Evolutionary conservation across 1,140 invertebrate species (phyloP), one percentile per base, ranked within the genome.

Genomic region (Pseudoatta argentina): DNA sequence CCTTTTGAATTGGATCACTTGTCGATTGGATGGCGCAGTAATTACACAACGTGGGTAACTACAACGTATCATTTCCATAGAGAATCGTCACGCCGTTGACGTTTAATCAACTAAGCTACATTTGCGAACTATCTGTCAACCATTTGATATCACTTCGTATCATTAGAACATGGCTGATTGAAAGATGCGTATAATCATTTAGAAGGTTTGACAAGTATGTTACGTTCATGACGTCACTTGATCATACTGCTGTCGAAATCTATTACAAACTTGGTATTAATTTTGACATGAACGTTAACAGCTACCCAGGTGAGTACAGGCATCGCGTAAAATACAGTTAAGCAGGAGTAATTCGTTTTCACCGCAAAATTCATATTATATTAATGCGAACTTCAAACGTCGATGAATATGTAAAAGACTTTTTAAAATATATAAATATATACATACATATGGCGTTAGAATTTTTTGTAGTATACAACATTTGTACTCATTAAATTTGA

Each of bases 1-100:
- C 89, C 89, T 91, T 89, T 89, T 89, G 87, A 91, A 91, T 82
- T 83, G 71, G 61, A 91, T 91, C 88, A 91, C 85, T 86, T 64
- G 78, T 73, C 86, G 67, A 63, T 77, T 73, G 27, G 67, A 86
- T 91, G 75, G 69, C 86, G 44, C 67, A 85, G 78, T 91, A 91
- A 91, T 91, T 91, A 91, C 89, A 79, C 76, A 85, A 85, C 78
- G 89, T 87, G 85, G 81, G 55, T 79, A 73, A 44, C 78, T 75
- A 39, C 88, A 53, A 87, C 75, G 82, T 89, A 77, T 86, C 81
- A 76, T 72, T 63, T 77, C 85, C 72, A 72, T 77, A 66, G 87
- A 85, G 86, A 89, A 89, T 89, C 44, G 39, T 64, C 88, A 77
- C 53, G 51, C 18, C 71, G 51, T 63, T 89, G 82, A 86, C 64